Evolutionary conservation across 2,888 invertebrate species (phyloP).

Genomic region (Lasioglossum calceatum): DNA sequence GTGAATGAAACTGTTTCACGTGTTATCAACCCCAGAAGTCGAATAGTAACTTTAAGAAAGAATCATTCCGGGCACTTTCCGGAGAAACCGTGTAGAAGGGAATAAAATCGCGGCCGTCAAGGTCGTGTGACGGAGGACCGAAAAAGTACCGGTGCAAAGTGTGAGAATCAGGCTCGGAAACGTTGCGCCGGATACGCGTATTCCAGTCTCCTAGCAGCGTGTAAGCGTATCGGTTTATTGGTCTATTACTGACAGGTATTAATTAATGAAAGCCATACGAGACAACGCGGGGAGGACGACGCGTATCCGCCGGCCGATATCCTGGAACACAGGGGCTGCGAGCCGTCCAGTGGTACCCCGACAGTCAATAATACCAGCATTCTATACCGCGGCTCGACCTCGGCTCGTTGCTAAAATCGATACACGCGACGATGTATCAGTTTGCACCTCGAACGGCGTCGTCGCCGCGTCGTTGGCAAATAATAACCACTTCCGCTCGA

Average conservation of each 20-base stretch:
- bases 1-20: no score
- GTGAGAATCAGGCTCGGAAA: background rate
- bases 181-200: slow-evolving; percentile 22
- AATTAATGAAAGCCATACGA: slow-evolving; percentile 64
- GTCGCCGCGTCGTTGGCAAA: slow-evolving; percentile 5
- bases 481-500: slow-evolving; percentile 17
- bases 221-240: slow-evolving; percentile 61
- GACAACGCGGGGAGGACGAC: slow-evolving; percentile 47
- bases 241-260: slow-evolving; percentile 59
- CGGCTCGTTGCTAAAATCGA: slow-evolving; percentile 61
- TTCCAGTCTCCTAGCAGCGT: slow-evolving; percentile 46
- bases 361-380: slow-evolving; percentile 56
- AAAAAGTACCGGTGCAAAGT: background rate
- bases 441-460: slow-evolving; percentile 21
- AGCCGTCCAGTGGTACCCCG: slow-evolving; percentile 41
- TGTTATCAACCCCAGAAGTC: no score
- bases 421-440: slow-evolving; percentile 44
- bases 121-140: background rate
- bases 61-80: no score
- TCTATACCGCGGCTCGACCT: slow-evolving; percentile 54
- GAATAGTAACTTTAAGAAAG: no score
- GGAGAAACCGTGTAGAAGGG: no score
- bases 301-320: slow-evolving; percentile 53
- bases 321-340: slow-evolving; percentile 38
- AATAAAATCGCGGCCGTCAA: no score